Evolutionary conservation across 2,888 invertebrate genomes (phyloP), one percentile per base, ranked within the genome.

Genomic region (Heterodera filipjevi): DNA sequence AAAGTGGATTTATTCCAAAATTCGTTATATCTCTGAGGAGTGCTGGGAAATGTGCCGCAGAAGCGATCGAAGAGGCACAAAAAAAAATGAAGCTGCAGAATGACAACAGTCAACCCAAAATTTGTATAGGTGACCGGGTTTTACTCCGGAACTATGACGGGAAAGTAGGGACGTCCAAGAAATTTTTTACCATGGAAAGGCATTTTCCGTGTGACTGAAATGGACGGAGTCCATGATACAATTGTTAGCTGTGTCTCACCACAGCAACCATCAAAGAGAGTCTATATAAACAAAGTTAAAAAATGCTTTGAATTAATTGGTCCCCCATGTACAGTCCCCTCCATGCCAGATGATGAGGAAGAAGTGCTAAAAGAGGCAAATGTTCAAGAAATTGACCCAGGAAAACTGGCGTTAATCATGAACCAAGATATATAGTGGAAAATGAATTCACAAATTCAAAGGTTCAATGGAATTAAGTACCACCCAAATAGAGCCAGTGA

Each of bases 21-120:
- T 44, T 80, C 16, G 70, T 81, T 8, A 30, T 0, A 0, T 46
- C 32, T 10, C 68, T 80, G 33, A 53, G 49, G 22, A 16, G 2
- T 0, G 80, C 80, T 22, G 81, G 79, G 79, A 33, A 82, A 71
- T 0, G 19, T 14, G 81, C 81, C 16, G 39, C 35, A 16, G 71
- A 49, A 2, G 32, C 76, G 3, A 5, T 22, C 32, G 46, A 53
- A 30, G 30, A 53, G 1, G 30, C 12, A 2, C 16, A 32, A 14
- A 30, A 72, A 2, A 19, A 2, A 27, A 27, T 64, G 14, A 74
- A 59, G 19, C 12, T 39, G 19, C 39, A 77, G n/a, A 77, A 81
- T 32, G 80, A 79, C 30, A 77, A 46, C 30, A 59, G 44, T 22
- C n/a, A 53, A 8, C 71, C 33, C 2, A 35, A 71, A 32, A 32